Evolutionary conservation across 2,797 vertebrate genomes (phyloP), one percentile per base, ranked within the genome.

Genomic region (Paramormyrops hopkinsi): DNA sequence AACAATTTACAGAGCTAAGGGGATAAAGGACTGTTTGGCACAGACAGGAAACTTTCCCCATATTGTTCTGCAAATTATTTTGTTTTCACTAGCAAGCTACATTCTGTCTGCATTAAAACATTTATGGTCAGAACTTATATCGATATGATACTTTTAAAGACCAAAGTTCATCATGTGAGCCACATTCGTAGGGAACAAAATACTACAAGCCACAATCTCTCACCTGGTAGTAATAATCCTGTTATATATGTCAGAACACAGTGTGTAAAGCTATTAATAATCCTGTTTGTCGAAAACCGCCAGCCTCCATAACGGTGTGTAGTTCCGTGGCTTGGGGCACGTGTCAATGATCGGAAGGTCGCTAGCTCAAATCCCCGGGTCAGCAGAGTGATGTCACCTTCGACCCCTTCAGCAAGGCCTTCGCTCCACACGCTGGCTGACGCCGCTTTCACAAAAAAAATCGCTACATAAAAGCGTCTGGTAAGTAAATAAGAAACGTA

Each of bases 1-100:
- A 84, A 84, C 41, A 84, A 84, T 84, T 84, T 84, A 22, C 82
- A 84, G 44, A 84, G 44, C 44, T 84, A 84, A 48, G 48, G 44
- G 82, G 82, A 84, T 84, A 51, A 84, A 22, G 19, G 9, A 84
- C 17, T 84, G 82, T 51, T 48, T 51, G 48, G 44, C 82, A 84
- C 44, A 14, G 48, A 51, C 82, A 29, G 44, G 82, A 51, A 48
- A 84, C 41, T 84, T 84, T 84, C 82, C 19, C 46, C 19, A n/a
- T 22, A 44, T 83, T 83, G 79, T 84, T 84, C n/a, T 29, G 48
- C 44, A 84, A 29, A 48, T 84, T 50, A 11, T 51, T 51, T 51
- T 51, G 82, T 84, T 84, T 84, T 84, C 82, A 84, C 44, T 29
- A 14, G 46, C 44, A 14, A 51, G 44, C 22, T 84, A 22, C 8